phyloP scores from a whole-genome alignment of 2,113 vertebrate genomes.

The Bettongia penicillata region DNA sequence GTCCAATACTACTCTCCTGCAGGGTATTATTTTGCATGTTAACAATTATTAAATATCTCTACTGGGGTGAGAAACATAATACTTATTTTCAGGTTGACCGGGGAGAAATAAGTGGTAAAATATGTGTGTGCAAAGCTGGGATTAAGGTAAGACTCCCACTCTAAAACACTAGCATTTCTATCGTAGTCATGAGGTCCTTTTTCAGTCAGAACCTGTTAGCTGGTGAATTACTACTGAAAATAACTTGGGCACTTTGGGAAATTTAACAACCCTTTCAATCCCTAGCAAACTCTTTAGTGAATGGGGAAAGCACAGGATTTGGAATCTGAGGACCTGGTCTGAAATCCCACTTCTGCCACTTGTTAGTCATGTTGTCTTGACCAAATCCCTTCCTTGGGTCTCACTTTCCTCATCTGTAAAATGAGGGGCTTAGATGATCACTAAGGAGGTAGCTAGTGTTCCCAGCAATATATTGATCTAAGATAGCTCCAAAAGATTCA shows the following conservation, averaged over 20 bases:
- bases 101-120: constrained; percentile 6
- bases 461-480: too few relatives aligned
- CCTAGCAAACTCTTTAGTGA: background rate
- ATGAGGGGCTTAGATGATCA: background rate
- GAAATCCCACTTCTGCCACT: background rate
- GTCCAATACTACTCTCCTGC: background rate
- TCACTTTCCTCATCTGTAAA: background rate
- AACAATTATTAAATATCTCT: background rate
- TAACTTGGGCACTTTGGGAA: background rate
- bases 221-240: constrained; percentile 11
- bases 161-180: background rate
- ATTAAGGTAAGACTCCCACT: background rate
- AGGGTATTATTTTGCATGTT: background rate
- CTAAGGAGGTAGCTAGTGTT: too few relatives aligned
- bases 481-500: too few relatives aligned
- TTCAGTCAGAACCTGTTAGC: background rate
- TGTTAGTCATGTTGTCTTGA: background rate
- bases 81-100: background rate
- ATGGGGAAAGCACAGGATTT: background rate
- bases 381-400: background rate
- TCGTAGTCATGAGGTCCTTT: background rate
- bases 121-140: background rate
- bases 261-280: background rate
- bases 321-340: background rate
- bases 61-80: background rate